Base-by-base conservation (phyloP, 2,888 invertebrate species). In the Ophonus ardosiacus region DNA sequence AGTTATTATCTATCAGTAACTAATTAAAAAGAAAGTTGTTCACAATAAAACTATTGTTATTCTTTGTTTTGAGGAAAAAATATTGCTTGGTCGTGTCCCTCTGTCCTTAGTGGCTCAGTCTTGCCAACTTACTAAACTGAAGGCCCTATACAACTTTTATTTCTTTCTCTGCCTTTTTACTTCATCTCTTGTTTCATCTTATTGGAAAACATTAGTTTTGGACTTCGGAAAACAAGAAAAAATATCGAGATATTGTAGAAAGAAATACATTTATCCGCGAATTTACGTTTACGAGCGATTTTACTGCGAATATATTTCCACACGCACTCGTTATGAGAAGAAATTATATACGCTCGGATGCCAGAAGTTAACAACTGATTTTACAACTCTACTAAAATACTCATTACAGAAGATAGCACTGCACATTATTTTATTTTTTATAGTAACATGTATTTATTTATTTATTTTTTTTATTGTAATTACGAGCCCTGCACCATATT, bases 101-200 rank as follows among this genome's bases (percentile, higher is more conserved):
- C 38, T 68, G 68, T 68, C 68, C 38, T 38, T 15, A 68, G 68
- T 68, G 68, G n/a, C 68, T 38, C 31, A 10, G 68, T 31, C 38
- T 31, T 68, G 68, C 68, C 68, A 68, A 68, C 68, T 68, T 38
- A 68, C 38, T 8, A 68, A 68, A 68, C 68, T 68, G 31, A 68
- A 68, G 38, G 68, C 17, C 74, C 74, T 43, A 74, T 4, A 71
- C 18, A 74, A 74, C 13, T 74, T 74, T 74, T 74, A 51, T 74
- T 74, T 74, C 74, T 74, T 74, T 56, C 15, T 51, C 74, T 38
- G 15, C 15, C 71, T n/a, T 38, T 38, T 31, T n/a, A 24, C 15
- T 68, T 17, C 18, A 51, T 18, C 43, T 13, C 51, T 74, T 74
- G 43, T 74, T 51, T 74, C 18, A 8, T 43, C 21, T 74, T 74